Conservation (phyloP, 2,888 invertebrate species). For the Mythimna vitellina region DNA sequence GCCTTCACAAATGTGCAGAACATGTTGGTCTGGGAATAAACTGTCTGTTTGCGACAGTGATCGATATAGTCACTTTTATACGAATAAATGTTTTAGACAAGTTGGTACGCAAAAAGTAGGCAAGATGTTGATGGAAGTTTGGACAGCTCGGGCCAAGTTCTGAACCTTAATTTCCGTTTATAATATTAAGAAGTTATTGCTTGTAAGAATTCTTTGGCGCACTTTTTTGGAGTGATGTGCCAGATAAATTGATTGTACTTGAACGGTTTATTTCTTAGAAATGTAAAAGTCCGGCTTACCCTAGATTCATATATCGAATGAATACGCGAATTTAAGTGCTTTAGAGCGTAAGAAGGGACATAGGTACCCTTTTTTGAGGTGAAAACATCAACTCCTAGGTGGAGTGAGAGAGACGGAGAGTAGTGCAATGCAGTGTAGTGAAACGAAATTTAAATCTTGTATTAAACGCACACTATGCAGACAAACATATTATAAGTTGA, state of each 20-base stretch:
- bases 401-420: too few species aligned
- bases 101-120: slow-evolving; percentile 42
- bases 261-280: neutral
- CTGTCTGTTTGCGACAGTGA: slow-evolving; percentile 53
- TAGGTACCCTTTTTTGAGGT: neutral
- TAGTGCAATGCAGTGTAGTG: too few species aligned
- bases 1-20: slow-evolving; percentile 27
- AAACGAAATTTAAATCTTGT: too few species aligned
- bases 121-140: slow-evolving; percentile 33
- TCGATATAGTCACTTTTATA: slow-evolving; percentile 50
- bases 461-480: too few species aligned
- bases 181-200: slow-evolving; percentile 50
- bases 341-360: slow-evolving; percentile 1
- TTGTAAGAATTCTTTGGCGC: neutral
- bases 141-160: slow-evolving; percentile 43
- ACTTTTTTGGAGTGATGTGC: slow-evolving; percentile 4
- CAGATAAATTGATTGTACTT: neutral
- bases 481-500: too few species aligned
- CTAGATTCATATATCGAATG: slow-evolving; percentile 23
- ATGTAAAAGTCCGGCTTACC: slow-evolving; percentile 12
- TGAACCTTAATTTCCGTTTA: slow-evolving; percentile 51
- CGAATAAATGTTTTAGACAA: slow-evolving; percentile 58
- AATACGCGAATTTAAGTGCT: slow-evolving; percentile 9
- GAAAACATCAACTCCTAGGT: too few species aligned
- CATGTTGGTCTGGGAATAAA: slow-evolving; percentile 40